phyloP scores from a whole-genome alignment of 1,140 invertebrate genomes.

The Mamestra configurata region DNA sequence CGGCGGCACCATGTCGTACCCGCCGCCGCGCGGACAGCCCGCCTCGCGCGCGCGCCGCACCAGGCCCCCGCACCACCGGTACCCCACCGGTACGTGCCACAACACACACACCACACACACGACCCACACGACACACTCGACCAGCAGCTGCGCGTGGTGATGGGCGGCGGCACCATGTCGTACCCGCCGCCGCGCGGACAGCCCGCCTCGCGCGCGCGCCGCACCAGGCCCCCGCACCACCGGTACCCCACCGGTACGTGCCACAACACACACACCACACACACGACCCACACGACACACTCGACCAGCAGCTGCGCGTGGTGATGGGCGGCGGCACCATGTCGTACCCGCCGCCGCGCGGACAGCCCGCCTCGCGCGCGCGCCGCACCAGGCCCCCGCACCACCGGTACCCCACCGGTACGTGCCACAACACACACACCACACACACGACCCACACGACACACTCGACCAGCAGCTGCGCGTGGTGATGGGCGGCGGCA shows the following conservation, averaged over 20 bases:
- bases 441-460: too few relatives aligned
- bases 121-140: slow-evolving; percentile 88
- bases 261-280: too few relatives aligned
- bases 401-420: slow-evolving; percentile 66
- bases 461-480: slow-evolving; percentile 95
- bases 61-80: slow-evolving; percentile 83
- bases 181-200: slow-evolving; percentile 80
- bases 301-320: slow-evolving; percentile 97
- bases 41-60: slow-evolving; percentile 77
- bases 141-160: slow-evolving; percentile 96
- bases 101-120: too few relatives aligned
- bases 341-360: slow-evolving; percentile 80
- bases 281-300: too few relatives aligned
- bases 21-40: slow-evolving; percentile 80
- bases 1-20: slow-evolving; percentile 86
- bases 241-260: slow-evolving; percentile 64
- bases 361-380: slow-evolving; percentile 77
- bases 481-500: slow-evolving; percentile 92
- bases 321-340: slow-evolving; percentile 91
- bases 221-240: slow-evolving; percentile 86
- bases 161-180: slow-evolving; percentile 89
- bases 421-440: too few relatives aligned
- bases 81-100: slow-evolving; percentile 61
- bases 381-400: slow-evolving; percentile 86
- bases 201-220: slow-evolving; percentile 75